These are phyloP conservation scores for Bufotes viridis DNA, from an alignment of 2,797 vertebrate genomes.

Conservation along the genomic window DNA sequence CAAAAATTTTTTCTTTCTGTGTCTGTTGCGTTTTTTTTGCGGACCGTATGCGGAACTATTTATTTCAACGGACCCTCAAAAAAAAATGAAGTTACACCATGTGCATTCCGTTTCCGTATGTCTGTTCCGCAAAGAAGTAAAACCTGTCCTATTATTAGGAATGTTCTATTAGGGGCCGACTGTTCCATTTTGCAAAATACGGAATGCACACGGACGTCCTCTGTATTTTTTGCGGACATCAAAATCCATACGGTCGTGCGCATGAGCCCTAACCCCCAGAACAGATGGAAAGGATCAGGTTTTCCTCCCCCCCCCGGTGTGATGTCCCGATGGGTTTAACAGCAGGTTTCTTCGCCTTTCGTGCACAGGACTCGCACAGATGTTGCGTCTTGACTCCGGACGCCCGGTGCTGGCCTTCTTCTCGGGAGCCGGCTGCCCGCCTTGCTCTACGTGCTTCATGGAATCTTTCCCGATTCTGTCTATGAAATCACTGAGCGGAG, in stretches of 20 bases:
- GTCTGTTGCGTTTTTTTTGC: too few relatives aligned
- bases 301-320: not conserved
- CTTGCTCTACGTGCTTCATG: constrained; percentile 11
- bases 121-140: too few relatives aligned
- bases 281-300: constrained; percentile 32
- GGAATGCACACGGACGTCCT: too few relatives aligned
- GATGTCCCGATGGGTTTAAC: constrained; percentile 13
- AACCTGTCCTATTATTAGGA: too few relatives aligned
- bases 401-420: not conserved
- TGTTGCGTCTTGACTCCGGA: constrained; percentile 17
- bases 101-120: too few relatives aligned
- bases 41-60: too few relatives aligned
- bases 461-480: constrained; percentile 23
- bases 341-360: not conserved
- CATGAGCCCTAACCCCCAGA: not conserved
- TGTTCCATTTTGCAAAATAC: too few relatives aligned
- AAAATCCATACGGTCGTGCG: not conserved
- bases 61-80: too few relatives aligned
- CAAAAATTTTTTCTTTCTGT: too few relatives aligned
- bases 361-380: constrained; percentile 25
- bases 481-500: constrained; percentile 4
- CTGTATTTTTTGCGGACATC: too few relatives aligned
- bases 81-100: too few relatives aligned
- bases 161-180: too few relatives aligned
- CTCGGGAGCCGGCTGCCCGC: constrained; percentile 7